Percentiles rank a stretch among this genome's conserved stretches.
Conservation (phyloP, 2,113 vertebrate species). For the Brienomyrus brachyistius region DNA sequence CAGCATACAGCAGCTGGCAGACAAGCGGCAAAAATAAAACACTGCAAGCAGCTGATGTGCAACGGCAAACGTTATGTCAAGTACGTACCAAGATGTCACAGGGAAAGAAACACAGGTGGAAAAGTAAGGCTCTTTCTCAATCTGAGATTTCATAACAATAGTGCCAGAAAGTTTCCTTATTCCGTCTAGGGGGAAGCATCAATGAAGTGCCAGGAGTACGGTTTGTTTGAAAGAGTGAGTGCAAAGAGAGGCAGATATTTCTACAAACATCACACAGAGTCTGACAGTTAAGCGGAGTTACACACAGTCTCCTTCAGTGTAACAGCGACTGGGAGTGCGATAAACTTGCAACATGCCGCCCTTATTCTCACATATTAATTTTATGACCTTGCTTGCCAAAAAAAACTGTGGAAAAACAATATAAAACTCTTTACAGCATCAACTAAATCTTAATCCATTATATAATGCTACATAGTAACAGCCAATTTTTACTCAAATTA, state of each 20-base stretch:
- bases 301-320: background rate
- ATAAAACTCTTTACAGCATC: background rate
- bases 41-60: background rate
- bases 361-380: background rate
- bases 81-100: background rate
- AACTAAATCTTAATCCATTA: background rate
- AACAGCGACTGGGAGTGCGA: background rate
- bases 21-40: background rate
- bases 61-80: background rate
- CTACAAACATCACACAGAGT: background rate
- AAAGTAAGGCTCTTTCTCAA: background rate
- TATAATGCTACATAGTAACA: background rate
- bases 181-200: background rate
- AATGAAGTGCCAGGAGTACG: background rate
- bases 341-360: background rate
- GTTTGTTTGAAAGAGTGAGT: background rate
- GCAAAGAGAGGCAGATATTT: background rate
- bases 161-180: background rate
- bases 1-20: slow-evolving; percentile 76
- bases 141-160: background rate
- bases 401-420: background rate
- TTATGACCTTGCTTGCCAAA: background rate
- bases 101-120: background rate
- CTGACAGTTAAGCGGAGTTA: background rate
- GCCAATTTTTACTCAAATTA: background rate